Evolutionary conservation across 2,113 vertebrate genomes (phyloP).

Genomic region (Carlito syrichta): DNA sequence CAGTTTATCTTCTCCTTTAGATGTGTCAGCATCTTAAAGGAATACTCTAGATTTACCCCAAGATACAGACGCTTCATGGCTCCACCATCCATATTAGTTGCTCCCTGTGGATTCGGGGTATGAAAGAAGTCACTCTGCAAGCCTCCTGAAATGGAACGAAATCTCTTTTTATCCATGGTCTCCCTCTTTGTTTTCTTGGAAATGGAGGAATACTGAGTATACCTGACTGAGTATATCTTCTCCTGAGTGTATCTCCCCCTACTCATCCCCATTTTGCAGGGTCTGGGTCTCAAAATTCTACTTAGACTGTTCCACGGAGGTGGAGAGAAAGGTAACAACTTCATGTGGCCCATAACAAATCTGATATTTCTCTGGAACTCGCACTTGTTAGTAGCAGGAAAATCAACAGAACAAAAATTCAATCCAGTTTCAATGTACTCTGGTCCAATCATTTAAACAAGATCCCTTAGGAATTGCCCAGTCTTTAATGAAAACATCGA

Average conservation of each 20-base stretch:
- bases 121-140: not conserved
- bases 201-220: not conserved
- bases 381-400: not conserved
- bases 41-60: not conserved
- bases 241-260: not conserved
- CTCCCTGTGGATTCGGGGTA: not conserved
- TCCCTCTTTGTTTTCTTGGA: not conserved
- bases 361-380: not conserved
- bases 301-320: not conserved
- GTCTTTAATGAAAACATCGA: not conserved
- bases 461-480: not conserved
- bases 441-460: not conserved
- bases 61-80: not conserved
- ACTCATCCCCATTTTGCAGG: not conserved
- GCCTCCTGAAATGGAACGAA: not conserved
- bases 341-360: not conserved
- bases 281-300: not conserved
- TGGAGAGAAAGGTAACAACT: not conserved
- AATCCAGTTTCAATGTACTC: slow-evolving; percentile 1
- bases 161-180: not conserved
- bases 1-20: not conserved
- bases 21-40: not conserved
- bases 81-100: not conserved
- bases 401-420: not conserved
- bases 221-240: not conserved